phyloP scores from a whole-genome alignment of 64 coral and sea anemone species.

The Catalaphyllia jardinei region DNA sequence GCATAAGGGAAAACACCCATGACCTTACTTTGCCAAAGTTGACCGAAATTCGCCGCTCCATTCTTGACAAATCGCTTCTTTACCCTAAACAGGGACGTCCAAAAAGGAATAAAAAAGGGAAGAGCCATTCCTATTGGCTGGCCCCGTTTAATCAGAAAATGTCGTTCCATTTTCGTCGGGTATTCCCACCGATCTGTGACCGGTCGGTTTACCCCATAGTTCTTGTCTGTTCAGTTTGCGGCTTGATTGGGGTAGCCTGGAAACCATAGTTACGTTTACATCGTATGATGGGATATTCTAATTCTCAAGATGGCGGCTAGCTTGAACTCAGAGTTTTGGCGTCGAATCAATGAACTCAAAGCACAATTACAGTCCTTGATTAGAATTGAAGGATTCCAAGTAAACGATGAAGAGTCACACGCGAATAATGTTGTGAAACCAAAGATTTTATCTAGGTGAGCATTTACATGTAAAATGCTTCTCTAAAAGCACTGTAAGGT shows the following conservation, averaged over 20 bases:
- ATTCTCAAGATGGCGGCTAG: slow-evolving; percentile 30
- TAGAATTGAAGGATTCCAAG: slow-evolving; percentile 60
- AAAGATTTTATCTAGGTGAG: slow-evolving; percentile 54
- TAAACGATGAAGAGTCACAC: slow-evolving; percentile 10
- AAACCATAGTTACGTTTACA: not conserved
- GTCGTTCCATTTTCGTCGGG: no score
- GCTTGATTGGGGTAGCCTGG: not conserved
- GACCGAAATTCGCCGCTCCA: no score
- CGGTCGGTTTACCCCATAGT: no score
- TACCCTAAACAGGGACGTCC: no score
- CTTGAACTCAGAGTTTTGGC: slow-evolving; percentile 66
- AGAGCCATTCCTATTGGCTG: no score
- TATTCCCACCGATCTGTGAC: no score
- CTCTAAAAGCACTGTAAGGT: slow-evolving; percentile 30
- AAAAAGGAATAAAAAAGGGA: no score
- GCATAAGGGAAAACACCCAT: no score
- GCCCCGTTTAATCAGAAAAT: no score
- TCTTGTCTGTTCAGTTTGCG: not conserved
- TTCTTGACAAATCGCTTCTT: no score
- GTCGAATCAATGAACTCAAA: slow-evolving; percentile 69
- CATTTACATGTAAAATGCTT: not conserved
- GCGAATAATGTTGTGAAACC: slow-evolving; percentile 49
- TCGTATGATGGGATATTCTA: no score
- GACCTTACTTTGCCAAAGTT: no score
- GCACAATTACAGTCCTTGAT: slow-evolving; percentile 45